Conservation (phyloP, 2,888 invertebrate species). For the Calameuta pallipes region DNA sequence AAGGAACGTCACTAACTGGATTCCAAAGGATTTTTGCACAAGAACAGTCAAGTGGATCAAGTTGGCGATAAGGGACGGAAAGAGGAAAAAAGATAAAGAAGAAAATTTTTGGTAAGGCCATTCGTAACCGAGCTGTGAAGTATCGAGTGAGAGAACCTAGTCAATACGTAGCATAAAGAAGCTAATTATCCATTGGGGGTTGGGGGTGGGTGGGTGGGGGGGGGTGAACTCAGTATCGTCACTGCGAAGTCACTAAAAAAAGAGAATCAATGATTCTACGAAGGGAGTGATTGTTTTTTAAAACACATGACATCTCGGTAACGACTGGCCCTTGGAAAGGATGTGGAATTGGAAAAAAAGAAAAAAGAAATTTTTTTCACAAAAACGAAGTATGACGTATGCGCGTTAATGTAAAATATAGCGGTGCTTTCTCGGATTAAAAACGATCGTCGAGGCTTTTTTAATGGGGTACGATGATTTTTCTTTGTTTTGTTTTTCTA, state of each 20-base stretch:
- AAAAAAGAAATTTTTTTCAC: background rate
- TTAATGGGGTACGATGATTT: background rate
- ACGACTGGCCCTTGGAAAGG: background rate
- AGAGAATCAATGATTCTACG: background rate
- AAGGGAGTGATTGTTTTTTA: background rate
- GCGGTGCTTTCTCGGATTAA: background rate
- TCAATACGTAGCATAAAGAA: conserved; percentile 60
- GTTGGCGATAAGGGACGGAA: conserved; percentile 15
- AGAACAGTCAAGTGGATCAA: conserved; percentile 16
- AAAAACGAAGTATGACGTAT: background rate
- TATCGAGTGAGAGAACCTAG: conserved; percentile 60
- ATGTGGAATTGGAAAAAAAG: background rate
- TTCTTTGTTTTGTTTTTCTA: background rate
- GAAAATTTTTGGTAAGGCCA: conserved; percentile 35
- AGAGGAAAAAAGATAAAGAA: background rate
- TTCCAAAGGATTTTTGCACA: conserved; percentile 13
- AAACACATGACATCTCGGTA: background rate
- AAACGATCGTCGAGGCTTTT: background rate
- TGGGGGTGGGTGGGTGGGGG: conserved; percentile 22
- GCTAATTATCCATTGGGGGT: background rate
- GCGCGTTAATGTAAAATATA: background rate
- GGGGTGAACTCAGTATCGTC: background rate
- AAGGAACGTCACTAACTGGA: conserved; percentile 7
- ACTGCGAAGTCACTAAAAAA: background rate
- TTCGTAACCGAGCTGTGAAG: conserved; percentile 49